Evolutionary conservation across 2,888 invertebrate species (phyloP).

Genomic region (Pardosa pseudoannulata): DNA sequence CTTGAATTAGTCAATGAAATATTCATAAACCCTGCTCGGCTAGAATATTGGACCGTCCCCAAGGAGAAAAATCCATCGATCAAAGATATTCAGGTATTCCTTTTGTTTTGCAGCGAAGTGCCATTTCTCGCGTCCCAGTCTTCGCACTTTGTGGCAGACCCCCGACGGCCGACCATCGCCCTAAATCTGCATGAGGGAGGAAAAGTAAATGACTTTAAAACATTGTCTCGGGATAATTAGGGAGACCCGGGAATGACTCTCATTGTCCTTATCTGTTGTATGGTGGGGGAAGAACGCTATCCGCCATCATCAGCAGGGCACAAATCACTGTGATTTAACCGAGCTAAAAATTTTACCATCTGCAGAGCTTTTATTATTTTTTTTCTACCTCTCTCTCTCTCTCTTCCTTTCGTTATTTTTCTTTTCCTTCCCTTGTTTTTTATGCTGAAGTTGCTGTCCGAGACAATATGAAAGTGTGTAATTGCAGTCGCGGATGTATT

Average conservation of each 20-base stretch:
- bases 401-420: background rate
- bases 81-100: too few relatives aligned
- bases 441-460: background rate
- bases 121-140: too few relatives aligned
- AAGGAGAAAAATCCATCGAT: too few relatives aligned
- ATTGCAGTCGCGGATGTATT: too few relatives aligned
- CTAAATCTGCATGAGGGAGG: slow-evolving; percentile 70
- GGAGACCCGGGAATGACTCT: slow-evolving; percentile 55
- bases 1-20: too few relatives aligned
- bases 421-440: background rate
- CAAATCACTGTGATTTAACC: slow-evolving; percentile 70
- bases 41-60: too few relatives aligned
- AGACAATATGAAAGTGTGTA: background rate
- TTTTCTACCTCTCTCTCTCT: slow-evolving; percentile 1
- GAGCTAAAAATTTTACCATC: slow-evolving; percentile 57
- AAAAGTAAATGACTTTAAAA: slow-evolving; percentile 71
- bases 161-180: slow-evolving; percentile 44
- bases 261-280: slow-evolving; percentile 63
- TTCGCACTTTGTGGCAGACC: slow-evolving; percentile 20
- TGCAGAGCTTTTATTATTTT: slow-evolving; percentile 14
- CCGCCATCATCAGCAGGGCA: slow-evolving; percentile 59
- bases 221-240: slow-evolving; percentile 70
- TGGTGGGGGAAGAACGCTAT: slow-evolving; percentile 8
- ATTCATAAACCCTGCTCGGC: too few relatives aligned
- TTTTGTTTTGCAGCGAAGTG: too few relatives aligned